Evolutionary conservation across 2,113 vertebrate species (phyloP).

Genomic region (Miniopterus natalensis): DNA sequence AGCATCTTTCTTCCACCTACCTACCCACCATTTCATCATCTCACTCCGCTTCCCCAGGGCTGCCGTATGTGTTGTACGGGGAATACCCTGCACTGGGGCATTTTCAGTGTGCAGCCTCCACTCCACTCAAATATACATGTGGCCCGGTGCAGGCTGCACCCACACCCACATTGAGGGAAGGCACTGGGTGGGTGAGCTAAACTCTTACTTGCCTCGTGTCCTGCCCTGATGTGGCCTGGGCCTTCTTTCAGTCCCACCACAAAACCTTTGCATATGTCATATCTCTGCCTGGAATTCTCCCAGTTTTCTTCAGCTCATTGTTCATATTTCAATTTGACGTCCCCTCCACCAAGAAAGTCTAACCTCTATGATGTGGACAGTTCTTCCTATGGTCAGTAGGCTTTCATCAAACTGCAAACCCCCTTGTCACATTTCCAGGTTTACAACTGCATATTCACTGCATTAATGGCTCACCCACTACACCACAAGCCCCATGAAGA

Average conservation of each 20-base stretch:
- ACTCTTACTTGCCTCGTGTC: fast-evolving
- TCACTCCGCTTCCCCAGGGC: too few relatives aligned
- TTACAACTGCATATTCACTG: neutral
- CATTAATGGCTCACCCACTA: too few relatives aligned
- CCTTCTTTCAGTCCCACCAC: neutral
- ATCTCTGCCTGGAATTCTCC: neutral
- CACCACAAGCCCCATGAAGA: neutral
- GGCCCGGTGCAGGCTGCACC: neutral
- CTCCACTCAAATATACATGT: fast-evolving
- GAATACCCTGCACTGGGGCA: neutral
- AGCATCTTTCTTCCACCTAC: neutral
- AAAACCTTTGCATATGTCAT: fast-evolving
- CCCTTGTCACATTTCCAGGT: neutral
- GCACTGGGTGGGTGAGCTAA: neutral
- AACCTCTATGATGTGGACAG: neutral
- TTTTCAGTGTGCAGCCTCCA: too few relatives aligned
- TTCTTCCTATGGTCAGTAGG: neutral
- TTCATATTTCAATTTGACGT: neutral
- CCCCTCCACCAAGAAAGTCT: neutral
- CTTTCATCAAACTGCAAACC: neutral
- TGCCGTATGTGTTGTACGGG: fast-evolving
- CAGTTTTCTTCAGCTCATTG: neutral
- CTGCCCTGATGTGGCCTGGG: neutral
- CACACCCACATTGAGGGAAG: neutral
- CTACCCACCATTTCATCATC: neutral